Evolutionary conservation across 2,113 vertebrate genomes (phyloP).

Genomic region (Gallinago jamesoni): DNA sequence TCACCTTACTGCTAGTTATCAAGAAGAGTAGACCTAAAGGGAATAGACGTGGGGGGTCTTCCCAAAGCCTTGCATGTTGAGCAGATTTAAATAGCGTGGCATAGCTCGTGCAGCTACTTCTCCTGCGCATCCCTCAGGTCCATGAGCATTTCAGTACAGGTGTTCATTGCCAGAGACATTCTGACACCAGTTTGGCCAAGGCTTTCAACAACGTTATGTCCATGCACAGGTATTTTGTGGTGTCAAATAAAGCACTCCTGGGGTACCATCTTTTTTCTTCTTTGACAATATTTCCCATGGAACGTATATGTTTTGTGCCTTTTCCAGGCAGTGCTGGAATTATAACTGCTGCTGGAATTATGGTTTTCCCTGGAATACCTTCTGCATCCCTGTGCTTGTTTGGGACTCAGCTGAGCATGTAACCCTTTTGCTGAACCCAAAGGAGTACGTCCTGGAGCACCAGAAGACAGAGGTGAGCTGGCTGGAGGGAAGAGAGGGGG

Average conservation of each 20-base stretch:
- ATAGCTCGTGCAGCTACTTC: not conserved
- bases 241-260: not conserved
- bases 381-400: not conserved
- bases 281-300: not conserved
- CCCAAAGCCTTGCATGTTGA: not conserved
- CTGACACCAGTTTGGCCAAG: not conserved
- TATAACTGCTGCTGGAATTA: not conserved
- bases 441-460: not conserved
- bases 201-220: not conserved
- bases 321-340: not conserved
- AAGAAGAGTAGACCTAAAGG: not conserved
- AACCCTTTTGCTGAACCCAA: not conserved
- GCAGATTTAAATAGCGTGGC: not conserved
- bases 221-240: not conserved
- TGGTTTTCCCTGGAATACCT: not conserved
- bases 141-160: not conserved
- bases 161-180: not conserved
- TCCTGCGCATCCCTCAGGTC: not conserved
- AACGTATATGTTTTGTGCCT: not conserved
- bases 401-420: not conserved
- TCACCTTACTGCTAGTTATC: not conserved
- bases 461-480: not conserved
- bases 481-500: not conserved
- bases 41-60: not conserved
- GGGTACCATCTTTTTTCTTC: not conserved